These are phyloP conservation scores for Helogale parvula DNA, from an alignment of 2,113 vertebrate genomes.

Conservation along the genomic window DNA sequence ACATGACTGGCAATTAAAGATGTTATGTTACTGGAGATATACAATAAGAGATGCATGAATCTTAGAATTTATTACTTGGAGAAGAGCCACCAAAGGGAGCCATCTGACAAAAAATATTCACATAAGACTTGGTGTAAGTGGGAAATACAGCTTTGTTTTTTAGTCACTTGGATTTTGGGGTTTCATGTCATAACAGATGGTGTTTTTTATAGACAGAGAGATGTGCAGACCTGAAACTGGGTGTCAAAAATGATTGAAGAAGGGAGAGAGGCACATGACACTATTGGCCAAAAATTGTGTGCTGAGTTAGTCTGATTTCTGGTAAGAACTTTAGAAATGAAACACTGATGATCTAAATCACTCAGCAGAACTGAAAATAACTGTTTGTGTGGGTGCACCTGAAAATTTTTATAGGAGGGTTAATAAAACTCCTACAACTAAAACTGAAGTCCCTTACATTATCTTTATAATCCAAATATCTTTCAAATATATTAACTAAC, in stretches of 20 bases:
- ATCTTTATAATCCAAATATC: neutral
- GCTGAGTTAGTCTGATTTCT: neutral
- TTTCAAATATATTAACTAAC: neutral
- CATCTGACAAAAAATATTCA: neutral
- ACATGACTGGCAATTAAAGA: neutral
- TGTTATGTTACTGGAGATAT: neutral
- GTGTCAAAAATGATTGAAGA: neutral
- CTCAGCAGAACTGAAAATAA: neutral
- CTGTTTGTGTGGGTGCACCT: neutral
- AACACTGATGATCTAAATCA: neutral
- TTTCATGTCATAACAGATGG: neutral
- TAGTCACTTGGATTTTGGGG: neutral
- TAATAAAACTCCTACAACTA: neutral
- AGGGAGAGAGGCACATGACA: neutral
- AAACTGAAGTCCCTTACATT: neutral
- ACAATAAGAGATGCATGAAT: neutral
- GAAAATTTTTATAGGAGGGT: neutral
- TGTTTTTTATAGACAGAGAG: neutral
- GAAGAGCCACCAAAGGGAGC: neutral
- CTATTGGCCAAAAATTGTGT: neutral
- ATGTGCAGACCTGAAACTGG: neutral
- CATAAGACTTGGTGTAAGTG: neutral
- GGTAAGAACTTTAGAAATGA: neutral
- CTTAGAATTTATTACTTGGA: neutral
- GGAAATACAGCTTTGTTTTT: neutral